Base-by-base conservation (phyloP, 2,113 vertebrate species). In the Chaenogobius annularis region DNA sequence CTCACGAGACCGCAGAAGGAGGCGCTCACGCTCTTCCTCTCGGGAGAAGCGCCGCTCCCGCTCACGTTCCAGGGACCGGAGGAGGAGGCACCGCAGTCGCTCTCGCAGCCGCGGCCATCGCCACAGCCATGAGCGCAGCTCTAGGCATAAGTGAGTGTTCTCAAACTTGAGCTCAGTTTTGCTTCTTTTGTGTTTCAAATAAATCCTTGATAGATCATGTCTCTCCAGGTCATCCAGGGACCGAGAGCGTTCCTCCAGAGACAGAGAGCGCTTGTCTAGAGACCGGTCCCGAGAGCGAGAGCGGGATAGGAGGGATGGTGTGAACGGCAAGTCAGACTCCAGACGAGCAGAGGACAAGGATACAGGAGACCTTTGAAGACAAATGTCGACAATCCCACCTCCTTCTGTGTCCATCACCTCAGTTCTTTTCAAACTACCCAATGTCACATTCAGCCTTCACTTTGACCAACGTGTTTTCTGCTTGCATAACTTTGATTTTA, bases 331-430 rank as follows among this genome's bases (percentile, higher is more conserved):
- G 91, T 89, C 94, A 1, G 92, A 94, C 73, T 93, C 92, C 31
- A 93, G 94, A 85, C 93, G 94, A 73, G 94, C 92, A 17, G 96
- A 96, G 58, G 96, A 96, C 90, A 93, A 96, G 92, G 96, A 98
- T 86, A 91, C 93, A 26, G 95, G 95, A 50, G 96, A 97, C 91
- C 93, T 96, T 90, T 97, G 91, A 97, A 80, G 80, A 82, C 73
- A 78, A 76, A 72, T 70, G 73, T 54, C 69, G 64, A 73, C 47
- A 78, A 61, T 77, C 58, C 78, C 20, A 52, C 69, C 19, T 46
- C 80, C 75, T 74, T 69, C 73, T 43, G 62, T 86, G 63, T 81
- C 46, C 63, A 71, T 55, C 81, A 67, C 65, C 46, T 78, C 70
- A 81, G 67, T 88, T 72, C 69, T 71, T 80, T 86, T 73, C 19